Evolutionary conservation across 2,113 vertebrate genomes (phyloP).

Genomic region (Loxodonta africana): DNA sequence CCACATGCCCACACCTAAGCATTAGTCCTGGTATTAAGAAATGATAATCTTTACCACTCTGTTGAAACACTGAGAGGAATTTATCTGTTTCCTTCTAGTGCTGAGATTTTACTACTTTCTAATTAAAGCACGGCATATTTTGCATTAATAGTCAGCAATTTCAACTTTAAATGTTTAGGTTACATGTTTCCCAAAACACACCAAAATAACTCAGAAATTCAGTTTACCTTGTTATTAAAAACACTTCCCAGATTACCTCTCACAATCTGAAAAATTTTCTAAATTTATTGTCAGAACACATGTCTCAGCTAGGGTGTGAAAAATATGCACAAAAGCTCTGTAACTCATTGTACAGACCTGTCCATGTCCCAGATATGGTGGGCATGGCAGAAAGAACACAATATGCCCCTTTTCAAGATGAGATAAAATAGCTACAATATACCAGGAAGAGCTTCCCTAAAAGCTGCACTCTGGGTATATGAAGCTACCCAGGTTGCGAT

Average conservation of each 20-base stretch:
- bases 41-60: not conserved
- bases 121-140: not conserved
- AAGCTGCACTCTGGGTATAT: not conserved
- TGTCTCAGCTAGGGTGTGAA: not conserved
- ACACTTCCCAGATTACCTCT: not conserved
- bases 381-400: not conserved
- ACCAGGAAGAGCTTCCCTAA: not conserved
- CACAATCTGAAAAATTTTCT: not conserved
- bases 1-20: not conserved
- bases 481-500: not conserved
- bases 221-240: not conserved
- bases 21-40: not conserved
- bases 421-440: not conserved
- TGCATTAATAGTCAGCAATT: not conserved
- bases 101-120: not conserved
- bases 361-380: not conserved
- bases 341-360: not conserved
- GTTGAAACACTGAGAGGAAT: not conserved
- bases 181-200: not conserved
- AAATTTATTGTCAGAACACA: not conserved
- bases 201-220: not conserved
- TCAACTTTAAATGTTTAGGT: not conserved
- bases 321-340: not conserved
- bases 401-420: not conserved
- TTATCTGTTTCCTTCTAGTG: not conserved